These are phyloP conservation scores for Crypturellus tataupa DNA, from an alignment of 2,797 vertebrate genomes.

Conservation along the genomic window DNA sequence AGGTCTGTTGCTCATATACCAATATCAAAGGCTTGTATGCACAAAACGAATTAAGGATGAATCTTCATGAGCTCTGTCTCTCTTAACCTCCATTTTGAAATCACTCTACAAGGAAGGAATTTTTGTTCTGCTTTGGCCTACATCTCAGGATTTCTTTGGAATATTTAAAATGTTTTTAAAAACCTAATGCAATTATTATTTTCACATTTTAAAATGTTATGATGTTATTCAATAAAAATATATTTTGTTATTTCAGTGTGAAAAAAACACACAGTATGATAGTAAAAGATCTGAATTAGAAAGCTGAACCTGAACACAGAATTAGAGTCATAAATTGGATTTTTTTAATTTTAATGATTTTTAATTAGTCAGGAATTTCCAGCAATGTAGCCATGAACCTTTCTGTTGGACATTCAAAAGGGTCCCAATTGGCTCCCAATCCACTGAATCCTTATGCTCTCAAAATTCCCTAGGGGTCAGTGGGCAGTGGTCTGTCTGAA, in stretches of 20 bases:
- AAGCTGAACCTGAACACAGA: neutral
- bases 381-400: neutral
- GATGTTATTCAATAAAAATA: neutral
- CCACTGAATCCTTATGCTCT: neutral
- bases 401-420: neutral
- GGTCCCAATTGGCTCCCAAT: neutral
- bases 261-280: neutral
- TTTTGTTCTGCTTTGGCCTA: neutral
- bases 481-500: neutral
- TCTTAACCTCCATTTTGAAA: neutral
- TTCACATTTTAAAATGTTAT: neutral
- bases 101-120: neutral
- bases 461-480: neutral
- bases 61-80: neutral
- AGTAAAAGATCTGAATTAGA: neutral
- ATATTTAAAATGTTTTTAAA: neutral
- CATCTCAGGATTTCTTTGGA: neutral
- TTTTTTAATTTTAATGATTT: neutral
- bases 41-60: neutral
- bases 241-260: neutral
- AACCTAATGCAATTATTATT: neutral
- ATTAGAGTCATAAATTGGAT: neutral
- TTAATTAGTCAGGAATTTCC: neutral
- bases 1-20: slow-evolving; percentile 32
- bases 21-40: slow-evolving; percentile 27